These are phyloP conservation scores for Drosophila azteca DNA, from an alignment of 1,140 invertebrate genomes.

Conservation along the genomic window DNA sequence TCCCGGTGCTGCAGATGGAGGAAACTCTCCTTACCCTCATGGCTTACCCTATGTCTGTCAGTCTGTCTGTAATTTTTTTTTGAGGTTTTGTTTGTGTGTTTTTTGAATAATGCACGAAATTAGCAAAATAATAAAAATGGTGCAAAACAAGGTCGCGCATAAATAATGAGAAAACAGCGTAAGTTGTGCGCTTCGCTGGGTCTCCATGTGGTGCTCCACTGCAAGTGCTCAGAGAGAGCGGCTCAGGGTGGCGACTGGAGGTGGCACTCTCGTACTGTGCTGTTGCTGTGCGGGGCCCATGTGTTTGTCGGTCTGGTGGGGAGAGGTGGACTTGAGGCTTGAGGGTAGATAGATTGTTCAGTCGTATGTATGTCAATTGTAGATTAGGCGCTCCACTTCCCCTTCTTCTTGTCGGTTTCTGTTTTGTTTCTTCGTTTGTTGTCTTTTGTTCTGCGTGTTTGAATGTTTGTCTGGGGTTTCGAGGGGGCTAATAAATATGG, in stretches of 20 bases:
- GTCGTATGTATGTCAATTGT: conserved; percentile 75
- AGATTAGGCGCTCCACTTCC: conserved; percentile 57
- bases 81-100: conserved; percentile 27
- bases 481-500: conserved; percentile 1
- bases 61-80: conserved; percentile 36
- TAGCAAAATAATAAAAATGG: conserved; percentile 82
- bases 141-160: conserved; percentile 80
- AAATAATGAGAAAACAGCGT: conserved; percentile 77
- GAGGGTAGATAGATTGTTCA: conserved; percentile 52
- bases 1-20: too few relatives aligned
- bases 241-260: neutral
- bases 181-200: conserved; percentile 69
- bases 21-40: conserved; percentile 1
- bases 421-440: conserved; percentile 1
- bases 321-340: neutral
- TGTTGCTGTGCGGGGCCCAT: too few relatives aligned
- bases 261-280: too few relatives aligned
- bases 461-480: conserved; percentile 23
- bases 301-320: conserved; percentile 5
- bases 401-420: conserved; percentile 12
- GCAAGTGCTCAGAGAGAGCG: conserved; percentile 26
- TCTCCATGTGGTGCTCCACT: conserved; percentile 57
- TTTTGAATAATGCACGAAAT: conserved; percentile 77
- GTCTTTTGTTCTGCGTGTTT: conserved; percentile 4
- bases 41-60: conserved; percentile 15